These are phyloP conservation scores for Drosophila miranda DNA, from an alignment of 1,140 invertebrate genomes.

Conservation along the genomic window DNA sequence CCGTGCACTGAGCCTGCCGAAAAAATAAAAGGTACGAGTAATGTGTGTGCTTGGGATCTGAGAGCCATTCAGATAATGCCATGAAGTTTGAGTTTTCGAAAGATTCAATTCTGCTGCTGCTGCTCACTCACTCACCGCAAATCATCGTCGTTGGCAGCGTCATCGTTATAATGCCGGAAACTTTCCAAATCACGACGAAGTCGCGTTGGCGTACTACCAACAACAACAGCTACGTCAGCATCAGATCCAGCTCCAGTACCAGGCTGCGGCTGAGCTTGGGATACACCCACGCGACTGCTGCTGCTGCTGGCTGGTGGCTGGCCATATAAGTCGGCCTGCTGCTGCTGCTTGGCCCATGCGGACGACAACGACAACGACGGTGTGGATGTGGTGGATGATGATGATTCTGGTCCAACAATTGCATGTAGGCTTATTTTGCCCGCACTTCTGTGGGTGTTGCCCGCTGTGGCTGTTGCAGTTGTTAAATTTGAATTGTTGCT, in stretches of 20 bases:
- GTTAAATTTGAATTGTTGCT: slow-evolving; percentile 73
- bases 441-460: slow-evolving; percentile 78
- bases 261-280: slow-evolving; percentile 31
- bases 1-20: slow-evolving; percentile 64
- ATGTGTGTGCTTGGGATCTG: slow-evolving; percentile 40
- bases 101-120: too few species aligned
- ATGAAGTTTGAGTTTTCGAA: slow-evolving; percentile 29
- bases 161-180: slow-evolving; percentile 80
- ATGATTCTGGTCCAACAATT: slow-evolving; percentile 75
- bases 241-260: slow-evolving; percentile 8
- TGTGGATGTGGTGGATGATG: slow-evolving; percentile 53
- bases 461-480: slow-evolving; percentile 60
- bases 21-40: background rate
- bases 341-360: slow-evolving; percentile 61
- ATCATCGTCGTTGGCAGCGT: slow-evolving; percentile 56
- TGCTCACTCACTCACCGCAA: slow-evolving; percentile 72
- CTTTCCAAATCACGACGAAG: slow-evolving; percentile 81
- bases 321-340: slow-evolving; percentile 75
- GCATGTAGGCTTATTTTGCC: slow-evolving; percentile 82
- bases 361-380: slow-evolving; percentile 57
- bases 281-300: slow-evolving; percentile 58
- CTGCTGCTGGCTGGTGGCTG: slow-evolving; percentile 47
- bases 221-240: slow-evolving; percentile 14
- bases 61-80: slow-evolving; percentile 51
- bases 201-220: slow-evolving; percentile 68